phyloP scores from a whole-genome alignment of 2,888 invertebrate genomes.

The Glyphotaelius pellucidus region DNA sequence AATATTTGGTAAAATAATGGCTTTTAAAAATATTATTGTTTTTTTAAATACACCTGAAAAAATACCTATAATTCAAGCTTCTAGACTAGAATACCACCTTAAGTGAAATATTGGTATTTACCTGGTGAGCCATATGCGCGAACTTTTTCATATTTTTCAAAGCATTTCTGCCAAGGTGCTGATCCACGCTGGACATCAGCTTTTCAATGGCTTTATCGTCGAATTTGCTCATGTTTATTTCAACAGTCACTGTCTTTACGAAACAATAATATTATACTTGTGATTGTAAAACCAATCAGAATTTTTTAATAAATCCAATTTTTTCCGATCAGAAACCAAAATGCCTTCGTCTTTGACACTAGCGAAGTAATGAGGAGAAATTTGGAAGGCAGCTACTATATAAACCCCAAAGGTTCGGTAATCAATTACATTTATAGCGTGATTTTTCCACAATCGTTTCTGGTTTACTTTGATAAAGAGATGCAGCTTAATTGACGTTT shows the following conservation, averaged over 20 bases:
- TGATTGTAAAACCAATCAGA: neutral
- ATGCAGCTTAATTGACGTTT: no score
- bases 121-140: constrained; percentile 31
- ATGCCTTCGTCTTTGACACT: neutral
- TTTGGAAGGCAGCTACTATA: neutral
- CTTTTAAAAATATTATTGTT: no score
- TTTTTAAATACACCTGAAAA: no score
- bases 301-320: neutral
- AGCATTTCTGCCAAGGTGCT: constrained; percentile 31
- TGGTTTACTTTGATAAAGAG: no score
- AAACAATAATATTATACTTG: neutral
- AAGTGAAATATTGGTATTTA: neutral
- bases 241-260: neutral
- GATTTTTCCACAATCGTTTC: no score
- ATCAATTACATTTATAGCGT: neutral
- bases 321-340: neutral
- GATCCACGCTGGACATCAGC: neutral
- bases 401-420: neutral
- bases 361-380: neutral
- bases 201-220: constrained; percentile 7
- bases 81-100: no score
- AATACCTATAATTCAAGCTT: no score
- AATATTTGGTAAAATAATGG: no score
- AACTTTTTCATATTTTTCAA: constrained; percentile 34
- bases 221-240: constrained; percentile 2